Conservation (phyloP, 2,113 vertebrate genomes). For the Amazona vittata region DNA sequence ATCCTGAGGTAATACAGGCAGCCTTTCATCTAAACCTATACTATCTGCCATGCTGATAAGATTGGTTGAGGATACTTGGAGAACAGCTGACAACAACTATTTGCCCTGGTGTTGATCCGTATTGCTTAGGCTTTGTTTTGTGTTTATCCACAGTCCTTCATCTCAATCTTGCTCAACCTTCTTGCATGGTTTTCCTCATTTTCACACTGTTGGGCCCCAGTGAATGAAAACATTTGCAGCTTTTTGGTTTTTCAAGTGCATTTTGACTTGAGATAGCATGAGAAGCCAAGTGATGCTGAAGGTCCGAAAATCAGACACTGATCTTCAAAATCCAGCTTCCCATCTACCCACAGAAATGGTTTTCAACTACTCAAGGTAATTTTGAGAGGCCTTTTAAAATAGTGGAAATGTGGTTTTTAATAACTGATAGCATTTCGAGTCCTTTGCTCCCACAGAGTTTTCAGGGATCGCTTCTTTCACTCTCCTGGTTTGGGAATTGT, state of each 20-base stretch:
- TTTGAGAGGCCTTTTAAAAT: not conserved
- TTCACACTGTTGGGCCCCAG: not conserved
- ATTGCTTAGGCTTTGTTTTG: not conserved
- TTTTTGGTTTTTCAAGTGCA: not conserved
- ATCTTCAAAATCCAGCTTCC: not conserved
- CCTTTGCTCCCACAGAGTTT: not conserved
- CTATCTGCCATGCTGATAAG: slow-evolving; percentile 81
- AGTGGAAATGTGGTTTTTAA: not conserved
- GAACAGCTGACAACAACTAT: slow-evolving; percentile 29
- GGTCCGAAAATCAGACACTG: not conserved
- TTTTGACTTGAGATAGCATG: not conserved
- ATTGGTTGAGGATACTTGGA: slow-evolving; percentile 75
- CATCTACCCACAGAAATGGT: not conserved
- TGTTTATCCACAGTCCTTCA: not conserved
- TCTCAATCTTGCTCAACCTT: not conserved
- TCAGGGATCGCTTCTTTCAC: not conserved
- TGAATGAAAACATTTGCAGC: not conserved
- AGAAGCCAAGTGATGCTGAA: not conserved
- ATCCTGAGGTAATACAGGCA: slow-evolving; percentile 84
- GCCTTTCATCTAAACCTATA: slow-evolving; percentile 86
- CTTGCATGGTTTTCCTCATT: not conserved
- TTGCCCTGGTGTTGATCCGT: not conserved
- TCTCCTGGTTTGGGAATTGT: not conserved
- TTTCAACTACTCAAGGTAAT: not conserved
- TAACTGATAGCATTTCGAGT: not conserved